Conservation (phyloP, 2,797 vertebrate species). For the Percopsis omiscomaycus region DNA sequence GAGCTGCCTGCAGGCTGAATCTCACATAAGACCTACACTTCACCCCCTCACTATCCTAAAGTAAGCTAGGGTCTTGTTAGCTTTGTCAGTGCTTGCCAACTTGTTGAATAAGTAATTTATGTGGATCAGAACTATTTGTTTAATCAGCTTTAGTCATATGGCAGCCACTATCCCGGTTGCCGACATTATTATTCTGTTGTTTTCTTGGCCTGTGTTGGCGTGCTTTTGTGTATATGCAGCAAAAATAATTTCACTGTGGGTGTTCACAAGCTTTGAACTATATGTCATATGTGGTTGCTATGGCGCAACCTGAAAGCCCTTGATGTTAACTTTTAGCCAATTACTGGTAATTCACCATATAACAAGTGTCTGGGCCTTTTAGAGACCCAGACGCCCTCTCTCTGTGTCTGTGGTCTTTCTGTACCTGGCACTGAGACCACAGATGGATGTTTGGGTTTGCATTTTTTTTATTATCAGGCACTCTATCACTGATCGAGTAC, state of each 20-base stretch:
- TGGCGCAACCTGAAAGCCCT: slow-evolving; percentile 23
- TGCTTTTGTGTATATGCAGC: no score
- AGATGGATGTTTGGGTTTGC: slow-evolving; percentile 8
- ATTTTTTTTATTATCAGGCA: slow-evolving; percentile 36
- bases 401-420: slow-evolving; percentile 6
- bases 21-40: slow-evolving; percentile 1
- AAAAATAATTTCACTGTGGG: no score
- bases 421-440: slow-evolving; percentile 4
- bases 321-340: slow-evolving; percentile 31
- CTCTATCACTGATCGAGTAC: slow-evolving; percentile 32
- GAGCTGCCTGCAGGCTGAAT: slow-evolving; percentile 11
- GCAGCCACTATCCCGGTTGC: no score
- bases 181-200: no score
- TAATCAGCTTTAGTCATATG: slow-evolving; percentile 6
- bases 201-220: no score
- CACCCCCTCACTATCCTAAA: slow-evolving; percentile 5
- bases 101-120: slow-evolving; percentile 13
- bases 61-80: background rate
- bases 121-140: slow-evolving; percentile 1
- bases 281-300: slow-evolving; percentile 27
- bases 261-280: background rate
- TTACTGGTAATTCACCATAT: slow-evolving; percentile 38
- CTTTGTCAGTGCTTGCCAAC: background rate
- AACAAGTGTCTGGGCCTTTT: slow-evolving; percentile 9
- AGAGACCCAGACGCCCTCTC: slow-evolving; percentile 1